A percentile compares a stretch with the other conserved stretches of the same genome.
phyloP scores from a whole-genome alignment of 2,113 vertebrate species.

The Epinephelus moara region DNA sequence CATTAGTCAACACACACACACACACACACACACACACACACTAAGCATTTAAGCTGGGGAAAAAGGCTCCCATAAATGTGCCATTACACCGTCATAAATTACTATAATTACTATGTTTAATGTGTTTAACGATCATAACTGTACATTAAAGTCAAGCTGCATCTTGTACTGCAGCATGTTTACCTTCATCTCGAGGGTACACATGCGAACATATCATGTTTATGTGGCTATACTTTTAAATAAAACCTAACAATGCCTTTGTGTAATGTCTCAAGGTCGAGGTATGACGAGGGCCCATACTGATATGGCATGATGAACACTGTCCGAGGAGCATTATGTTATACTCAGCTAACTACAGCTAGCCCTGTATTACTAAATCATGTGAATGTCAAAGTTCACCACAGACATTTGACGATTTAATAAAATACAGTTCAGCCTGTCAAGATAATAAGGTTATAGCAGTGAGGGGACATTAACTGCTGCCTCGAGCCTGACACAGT shows the following conservation, averaged over 20 bases:
- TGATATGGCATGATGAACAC: background rate
- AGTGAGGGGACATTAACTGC: background rate
- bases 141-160: no score
- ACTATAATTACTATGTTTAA: no score
- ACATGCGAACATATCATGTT: no score
- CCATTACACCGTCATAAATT: background rate
- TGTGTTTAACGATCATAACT: background rate
- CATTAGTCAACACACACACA: background rate
- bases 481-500: accelerated
- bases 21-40: no score
- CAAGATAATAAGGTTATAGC: background rate
- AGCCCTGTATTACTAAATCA: background rate
- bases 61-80: background rate
- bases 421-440: background rate
- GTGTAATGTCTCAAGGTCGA: background rate
- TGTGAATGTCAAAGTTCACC: conserved; percentile 43
- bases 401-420: background rate
- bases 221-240: background rate
- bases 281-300: no score
- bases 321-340: background rate
- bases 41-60: no score
- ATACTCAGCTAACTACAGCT: conserved; percentile 7
- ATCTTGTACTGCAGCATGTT: background rate
- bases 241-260: background rate
- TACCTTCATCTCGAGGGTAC: background rate